Conservation (phyloP, 2,797 vertebrate species). For the Ceryle rudis region DNA sequence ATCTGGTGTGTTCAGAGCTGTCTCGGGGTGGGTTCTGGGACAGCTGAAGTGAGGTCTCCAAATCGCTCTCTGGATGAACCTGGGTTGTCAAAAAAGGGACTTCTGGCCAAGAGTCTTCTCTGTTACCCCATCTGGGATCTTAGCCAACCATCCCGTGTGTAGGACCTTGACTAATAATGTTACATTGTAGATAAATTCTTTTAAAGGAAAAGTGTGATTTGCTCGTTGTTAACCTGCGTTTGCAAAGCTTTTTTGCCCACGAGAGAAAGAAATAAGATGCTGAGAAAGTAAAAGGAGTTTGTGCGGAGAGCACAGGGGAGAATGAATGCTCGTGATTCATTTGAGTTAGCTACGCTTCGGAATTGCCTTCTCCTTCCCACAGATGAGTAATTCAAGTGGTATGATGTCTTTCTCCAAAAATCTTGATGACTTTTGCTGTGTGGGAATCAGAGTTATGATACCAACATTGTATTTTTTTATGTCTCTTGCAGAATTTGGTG, state of each 20-base stretch:
- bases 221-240: neutral
- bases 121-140: neutral
- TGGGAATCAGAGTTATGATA: neutral
- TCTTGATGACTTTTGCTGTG: neutral
- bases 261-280: neutral
- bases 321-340: neutral
- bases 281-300: neutral
- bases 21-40: accelerated
- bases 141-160: neutral
- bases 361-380: neutral
- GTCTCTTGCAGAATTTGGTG: conserved; percentile 90
- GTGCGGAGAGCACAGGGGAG: neutral
- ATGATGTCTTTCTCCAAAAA: neutral
- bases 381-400: neutral
- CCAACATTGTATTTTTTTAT: neutral
- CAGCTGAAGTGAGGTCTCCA: neutral
- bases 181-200: no score
- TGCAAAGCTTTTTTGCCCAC: neutral
- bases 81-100: accelerated
- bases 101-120: neutral
- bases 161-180: neutral
- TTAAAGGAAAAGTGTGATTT: neutral
- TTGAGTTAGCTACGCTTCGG: neutral
- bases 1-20: neutral
- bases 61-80: neutral